Evolutionary conservation across 1,140 invertebrate genomes (phyloP).

Genomic region (Drosophila albomicans): DNA sequence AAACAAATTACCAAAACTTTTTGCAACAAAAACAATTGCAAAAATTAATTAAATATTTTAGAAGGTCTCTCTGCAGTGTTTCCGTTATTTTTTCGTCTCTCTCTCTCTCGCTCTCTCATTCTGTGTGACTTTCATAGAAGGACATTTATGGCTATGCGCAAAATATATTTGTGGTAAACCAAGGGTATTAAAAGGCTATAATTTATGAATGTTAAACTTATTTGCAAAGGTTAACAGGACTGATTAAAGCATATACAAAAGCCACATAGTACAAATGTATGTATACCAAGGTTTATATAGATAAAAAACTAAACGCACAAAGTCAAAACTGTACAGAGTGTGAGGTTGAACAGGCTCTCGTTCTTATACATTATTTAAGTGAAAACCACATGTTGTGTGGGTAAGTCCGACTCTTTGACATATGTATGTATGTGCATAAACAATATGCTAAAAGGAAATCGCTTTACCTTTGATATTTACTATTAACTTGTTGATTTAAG

Average conservation of each 20-base stretch:
- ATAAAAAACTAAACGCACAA: neutral
- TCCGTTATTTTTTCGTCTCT: neutral
- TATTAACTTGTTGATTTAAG: slow-evolving; percentile 2
- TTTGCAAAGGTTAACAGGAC: slow-evolving; percentile 42
- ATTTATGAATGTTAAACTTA: slow-evolving; percentile 46
- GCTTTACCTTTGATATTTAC: neutral
- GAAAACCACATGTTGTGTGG: slow-evolving; percentile 12
- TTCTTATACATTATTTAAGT: slow-evolving; percentile 19
- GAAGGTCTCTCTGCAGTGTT: slow-evolving; percentile 4
- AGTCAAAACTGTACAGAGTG: neutral
- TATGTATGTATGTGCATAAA: slow-evolving; percentile 7
- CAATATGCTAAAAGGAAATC: slow-evolving; percentile 8
- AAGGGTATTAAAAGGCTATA: slow-evolving; percentile 31
- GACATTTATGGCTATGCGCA: neutral
- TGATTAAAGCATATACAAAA: slow-evolving; percentile 23
- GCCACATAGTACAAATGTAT: neutral
- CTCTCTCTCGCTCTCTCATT: neutral
- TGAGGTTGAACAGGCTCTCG: neutral
- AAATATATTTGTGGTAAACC: slow-evolving; percentile 41
- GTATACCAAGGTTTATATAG: neutral
- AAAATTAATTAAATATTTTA: slow-evolving; percentile 37
- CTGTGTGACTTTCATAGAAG: neutral
- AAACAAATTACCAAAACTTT: slow-evolving; percentile 16
- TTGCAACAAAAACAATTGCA: neutral
- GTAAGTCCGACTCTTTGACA: slow-evolving; percentile 20